These are phyloP conservation scores for Sinelater perroti DNA, from an alignment of 2,888 invertebrate genomes.

Conservation along the genomic window DNA sequence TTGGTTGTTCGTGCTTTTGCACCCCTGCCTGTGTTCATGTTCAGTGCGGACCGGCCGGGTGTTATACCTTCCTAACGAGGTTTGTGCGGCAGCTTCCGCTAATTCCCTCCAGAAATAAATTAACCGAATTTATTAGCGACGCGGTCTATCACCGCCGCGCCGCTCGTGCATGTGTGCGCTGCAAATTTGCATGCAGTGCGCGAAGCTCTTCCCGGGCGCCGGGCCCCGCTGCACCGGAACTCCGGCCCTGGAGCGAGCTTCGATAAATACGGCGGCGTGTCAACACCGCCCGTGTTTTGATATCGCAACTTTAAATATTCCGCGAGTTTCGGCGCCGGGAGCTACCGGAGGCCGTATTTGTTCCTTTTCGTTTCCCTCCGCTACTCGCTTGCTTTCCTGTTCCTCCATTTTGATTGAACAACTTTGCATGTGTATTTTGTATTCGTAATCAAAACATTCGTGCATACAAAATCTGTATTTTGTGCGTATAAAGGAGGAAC, in stretches of 20 bases:
- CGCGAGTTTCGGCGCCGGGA: conserved; percentile 35
- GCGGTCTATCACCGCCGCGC: no score
- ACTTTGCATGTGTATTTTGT: conserved; percentile 39
- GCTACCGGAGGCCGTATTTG: conserved; percentile 35
- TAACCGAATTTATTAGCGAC: no score
- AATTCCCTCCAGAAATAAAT: no score
- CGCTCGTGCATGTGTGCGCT: no score
- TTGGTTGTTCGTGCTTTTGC: no score
- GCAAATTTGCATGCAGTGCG: conserved; percentile 1
- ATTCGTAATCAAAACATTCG: conserved; percentile 39
- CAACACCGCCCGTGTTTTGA: conserved; percentile 32
- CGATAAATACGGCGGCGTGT: conserved; percentile 30
- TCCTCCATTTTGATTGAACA: conserved; percentile 39
- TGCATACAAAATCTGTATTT: conserved; percentile 37
- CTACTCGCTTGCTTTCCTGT: conserved; percentile 29
- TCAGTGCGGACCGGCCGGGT: no score
- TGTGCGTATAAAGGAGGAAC: conserved; percentile 31
- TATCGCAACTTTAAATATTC: conserved; percentile 38
- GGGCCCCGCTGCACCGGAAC: no score
- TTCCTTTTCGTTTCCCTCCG: conserved; percentile 33
- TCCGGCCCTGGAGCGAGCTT: conserved; percentile 5
- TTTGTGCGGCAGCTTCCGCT: no score
- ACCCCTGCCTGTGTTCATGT: no score
- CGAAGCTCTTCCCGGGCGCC: background rate
- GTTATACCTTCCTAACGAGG: no score